These are phyloP conservation scores for Xerus rutilus DNA, from an alignment of 2,797 vertebrate genomes.

Conservation along the genomic window DNA sequence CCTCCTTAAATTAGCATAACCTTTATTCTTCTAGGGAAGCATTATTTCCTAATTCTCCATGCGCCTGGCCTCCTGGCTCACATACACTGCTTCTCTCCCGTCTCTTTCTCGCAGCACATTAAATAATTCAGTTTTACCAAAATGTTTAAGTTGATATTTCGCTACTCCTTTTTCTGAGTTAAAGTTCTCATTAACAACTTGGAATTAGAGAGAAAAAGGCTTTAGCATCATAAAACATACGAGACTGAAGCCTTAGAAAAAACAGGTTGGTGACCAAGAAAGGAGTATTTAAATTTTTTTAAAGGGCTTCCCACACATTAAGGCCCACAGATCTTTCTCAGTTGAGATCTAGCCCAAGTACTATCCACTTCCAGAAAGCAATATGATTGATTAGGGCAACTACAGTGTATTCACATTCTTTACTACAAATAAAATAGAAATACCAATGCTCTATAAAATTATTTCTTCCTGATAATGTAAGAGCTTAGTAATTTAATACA, in stretches of 20 bases:
- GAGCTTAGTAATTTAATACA: not conserved
- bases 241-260: not conserved
- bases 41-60: not conserved
- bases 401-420: not conserved
- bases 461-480: slow-evolving; percentile 39
- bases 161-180: not conserved
- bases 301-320: not conserved
- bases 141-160: not conserved
- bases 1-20: not conserved
- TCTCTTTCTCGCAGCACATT: not conserved
- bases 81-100: not conserved
- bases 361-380: not conserved
- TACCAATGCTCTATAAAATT: not conserved
- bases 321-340: not conserved
- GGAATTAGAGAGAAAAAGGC: not conserved
- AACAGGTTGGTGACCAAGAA: not conserved
- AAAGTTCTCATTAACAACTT: slow-evolving; percentile 9
- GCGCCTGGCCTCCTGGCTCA: not conserved
- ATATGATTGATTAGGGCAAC: not conserved
- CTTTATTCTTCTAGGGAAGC: not conserved
- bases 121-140: slow-evolving; percentile 3
- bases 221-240: not conserved
- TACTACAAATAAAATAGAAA: not conserved
- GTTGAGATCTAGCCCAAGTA: not conserved
- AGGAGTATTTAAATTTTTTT: not conserved